Conservation (phyloP, 2,113 vertebrate species). For the Leucosticte australis region DNA sequence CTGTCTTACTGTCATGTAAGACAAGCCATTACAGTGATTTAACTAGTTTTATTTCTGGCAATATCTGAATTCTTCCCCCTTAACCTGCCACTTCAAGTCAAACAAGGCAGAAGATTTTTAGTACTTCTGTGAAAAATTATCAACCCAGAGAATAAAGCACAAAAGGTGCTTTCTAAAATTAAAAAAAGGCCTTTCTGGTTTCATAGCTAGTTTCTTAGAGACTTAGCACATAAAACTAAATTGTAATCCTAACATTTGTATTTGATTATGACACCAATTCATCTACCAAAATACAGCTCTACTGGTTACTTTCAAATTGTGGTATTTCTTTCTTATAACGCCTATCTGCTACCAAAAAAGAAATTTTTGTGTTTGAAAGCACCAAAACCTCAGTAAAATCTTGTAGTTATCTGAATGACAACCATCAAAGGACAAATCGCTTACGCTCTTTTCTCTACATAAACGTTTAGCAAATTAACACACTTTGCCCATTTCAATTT, state of each 20-base stretch:
- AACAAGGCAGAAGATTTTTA: background rate
- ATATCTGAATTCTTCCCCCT: background rate
- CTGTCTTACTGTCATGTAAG: background rate
- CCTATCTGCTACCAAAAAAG: background rate
- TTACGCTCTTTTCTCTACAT: background rate
- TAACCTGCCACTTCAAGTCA: background rate
- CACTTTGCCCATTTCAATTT: background rate
- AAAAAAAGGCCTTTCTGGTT: background rate
- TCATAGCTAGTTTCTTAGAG: background rate
- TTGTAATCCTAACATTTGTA: background rate
- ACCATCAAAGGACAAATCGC: background rate
- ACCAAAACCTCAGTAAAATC: background rate
- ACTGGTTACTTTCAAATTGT: background rate
- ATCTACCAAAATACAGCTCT: background rate
- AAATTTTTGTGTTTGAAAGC: background rate
- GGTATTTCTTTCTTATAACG: background rate
- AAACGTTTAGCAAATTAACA: background rate
- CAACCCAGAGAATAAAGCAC: background rate
- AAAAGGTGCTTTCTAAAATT: background rate
- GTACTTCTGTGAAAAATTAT: background rate
- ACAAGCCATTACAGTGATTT: background rate
- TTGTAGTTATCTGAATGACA: background rate
- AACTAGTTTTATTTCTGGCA: background rate
- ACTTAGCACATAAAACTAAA: background rate
- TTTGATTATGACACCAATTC: background rate